Conservation (phyloP, 2,888 invertebrate species). For the Orthonychiurus folsomi region DNA sequence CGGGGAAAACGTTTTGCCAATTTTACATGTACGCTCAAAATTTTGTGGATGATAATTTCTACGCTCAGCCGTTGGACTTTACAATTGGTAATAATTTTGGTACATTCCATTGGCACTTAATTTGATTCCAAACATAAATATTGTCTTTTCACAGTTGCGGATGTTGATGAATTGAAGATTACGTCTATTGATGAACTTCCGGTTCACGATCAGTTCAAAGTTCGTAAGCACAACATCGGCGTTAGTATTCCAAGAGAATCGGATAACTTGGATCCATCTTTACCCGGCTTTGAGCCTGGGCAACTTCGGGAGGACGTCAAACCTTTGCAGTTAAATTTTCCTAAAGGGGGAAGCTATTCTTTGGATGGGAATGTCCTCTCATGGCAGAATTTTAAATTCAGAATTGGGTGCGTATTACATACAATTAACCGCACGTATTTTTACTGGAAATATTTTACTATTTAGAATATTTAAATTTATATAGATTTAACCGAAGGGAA, state of each 20-base stretch:
- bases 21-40: neutral
- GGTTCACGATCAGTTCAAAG: neutral
- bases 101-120: too few relatives aligned
- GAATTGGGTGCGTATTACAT: conserved; percentile 23
- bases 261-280: neutral
- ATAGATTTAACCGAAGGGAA: conserved; percentile 29
- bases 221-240: neutral
- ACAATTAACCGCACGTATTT: too few relatives aligned
- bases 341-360: conserved; percentile 32
- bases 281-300: neutral
- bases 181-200: neutral
- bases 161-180: too few relatives aligned
- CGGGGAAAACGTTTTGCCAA: too few relatives aligned
- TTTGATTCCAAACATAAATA: too few relatives aligned
- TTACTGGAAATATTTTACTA: neutral
- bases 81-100: too few relatives aligned
- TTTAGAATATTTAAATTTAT: neutral
- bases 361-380: conserved; percentile 25
- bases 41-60: neutral
- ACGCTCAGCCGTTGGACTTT: neutral
- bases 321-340: conserved; percentile 25
- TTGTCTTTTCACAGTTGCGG: too few relatives aligned
- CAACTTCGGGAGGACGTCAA: conserved; percentile 20
- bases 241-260: neutral
- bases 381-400: conserved; percentile 36